These are phyloP conservation scores for Geodia barretti DNA, from an alignment of 37 sponge, comb jelly and placozoan species.

Conservation along the genomic window DNA sequence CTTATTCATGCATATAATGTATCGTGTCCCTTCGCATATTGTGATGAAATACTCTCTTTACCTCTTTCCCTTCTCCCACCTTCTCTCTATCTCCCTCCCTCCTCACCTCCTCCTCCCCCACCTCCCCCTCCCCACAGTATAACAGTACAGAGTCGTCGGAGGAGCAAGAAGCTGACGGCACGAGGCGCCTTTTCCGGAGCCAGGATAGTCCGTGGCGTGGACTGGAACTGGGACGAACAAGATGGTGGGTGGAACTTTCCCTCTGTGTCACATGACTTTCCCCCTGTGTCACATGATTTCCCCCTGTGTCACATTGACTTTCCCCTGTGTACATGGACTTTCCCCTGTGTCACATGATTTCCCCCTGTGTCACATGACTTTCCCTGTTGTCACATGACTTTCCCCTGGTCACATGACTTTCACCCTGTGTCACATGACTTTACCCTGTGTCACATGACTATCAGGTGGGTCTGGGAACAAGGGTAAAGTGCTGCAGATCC, in stretches of 20 bases:
- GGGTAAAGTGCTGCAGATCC: slow-evolving; percentile 78
- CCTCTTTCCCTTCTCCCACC: neutral
- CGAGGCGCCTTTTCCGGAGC: slow-evolving; percentile 81
- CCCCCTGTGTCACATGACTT: too few species aligned
- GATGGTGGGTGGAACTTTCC: slow-evolving; percentile 72
- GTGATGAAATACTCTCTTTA: neutral
- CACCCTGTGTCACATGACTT: too few species aligned
- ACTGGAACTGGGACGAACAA: slow-evolving; percentile 92
- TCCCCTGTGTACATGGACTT: too few species aligned
- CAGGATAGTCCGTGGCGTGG: slow-evolving; percentile 77
- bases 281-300: too few species aligned
- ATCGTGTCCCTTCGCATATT: neutral
- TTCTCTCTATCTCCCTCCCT: neutral
- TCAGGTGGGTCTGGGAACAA: slow-evolving; percentile 72
- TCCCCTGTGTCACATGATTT: too few species aligned
- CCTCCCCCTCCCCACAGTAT: slow-evolving; percentile 32
- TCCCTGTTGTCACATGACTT: too few species aligned
- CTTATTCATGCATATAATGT: too few species aligned
- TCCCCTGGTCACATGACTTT: too few species aligned
- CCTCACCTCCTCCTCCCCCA: neutral
- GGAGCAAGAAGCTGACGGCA: slow-evolving; percentile 64
- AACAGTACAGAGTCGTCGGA: slow-evolving; percentile 40
- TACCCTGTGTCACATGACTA: too few species aligned
- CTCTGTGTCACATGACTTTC: too few species aligned
- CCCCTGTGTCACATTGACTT: too few species aligned